Percentiles rank a stretch among this genome's conserved stretches.
Conservation (phyloP, 2,888 invertebrate genomes). For the Leptothorax acervorum region DNA sequence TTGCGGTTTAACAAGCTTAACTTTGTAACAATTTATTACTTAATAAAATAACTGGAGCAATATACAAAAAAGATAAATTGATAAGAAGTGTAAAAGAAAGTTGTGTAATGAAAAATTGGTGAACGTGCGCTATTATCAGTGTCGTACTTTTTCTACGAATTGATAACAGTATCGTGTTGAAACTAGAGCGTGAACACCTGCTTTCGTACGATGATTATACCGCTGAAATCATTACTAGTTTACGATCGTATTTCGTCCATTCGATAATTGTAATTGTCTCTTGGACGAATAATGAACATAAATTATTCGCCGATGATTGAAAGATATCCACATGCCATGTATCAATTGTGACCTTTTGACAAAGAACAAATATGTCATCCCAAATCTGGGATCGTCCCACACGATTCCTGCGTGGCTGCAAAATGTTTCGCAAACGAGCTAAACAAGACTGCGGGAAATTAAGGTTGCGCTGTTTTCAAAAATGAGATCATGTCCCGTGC, state of each 20-base stretch:
- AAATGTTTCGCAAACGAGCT: slow-evolving; percentile 20
- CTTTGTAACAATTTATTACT: slow-evolving; percentile 2
- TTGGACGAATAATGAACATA: slow-evolving; percentile 13
- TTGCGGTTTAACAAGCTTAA: neutral
- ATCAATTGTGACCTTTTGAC: slow-evolving; percentile 17
- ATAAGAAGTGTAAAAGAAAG: neutral
- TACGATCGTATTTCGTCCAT: slow-evolving; percentile 40
- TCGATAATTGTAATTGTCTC: slow-evolving; percentile 15
- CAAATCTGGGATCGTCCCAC: slow-evolving; percentile 11
- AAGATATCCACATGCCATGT: slow-evolving; percentile 8
- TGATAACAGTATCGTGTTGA: slow-evolving; percentile 22
- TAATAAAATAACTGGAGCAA: neutral
- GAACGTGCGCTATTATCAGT: neutral
- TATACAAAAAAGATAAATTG: neutral
- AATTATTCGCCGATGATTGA: slow-evolving; percentile 22
- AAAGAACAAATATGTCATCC: slow-evolving; percentile 17
- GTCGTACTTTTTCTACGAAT: slow-evolving; percentile 3
- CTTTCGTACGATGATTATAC: slow-evolving; percentile 18
- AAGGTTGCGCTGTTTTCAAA: slow-evolving; percentile 17
- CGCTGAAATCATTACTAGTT: slow-evolving; percentile 36
- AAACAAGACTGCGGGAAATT: neutral
- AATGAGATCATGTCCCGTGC: neutral
- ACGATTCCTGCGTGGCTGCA: neutral
- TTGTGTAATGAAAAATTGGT: neutral
- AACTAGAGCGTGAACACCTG: neutral